These are phyloP conservation scores for Ceratosolen solmsi DNA, from an alignment of 1,140 invertebrate genomes.

Conservation along the genomic window DNA sequence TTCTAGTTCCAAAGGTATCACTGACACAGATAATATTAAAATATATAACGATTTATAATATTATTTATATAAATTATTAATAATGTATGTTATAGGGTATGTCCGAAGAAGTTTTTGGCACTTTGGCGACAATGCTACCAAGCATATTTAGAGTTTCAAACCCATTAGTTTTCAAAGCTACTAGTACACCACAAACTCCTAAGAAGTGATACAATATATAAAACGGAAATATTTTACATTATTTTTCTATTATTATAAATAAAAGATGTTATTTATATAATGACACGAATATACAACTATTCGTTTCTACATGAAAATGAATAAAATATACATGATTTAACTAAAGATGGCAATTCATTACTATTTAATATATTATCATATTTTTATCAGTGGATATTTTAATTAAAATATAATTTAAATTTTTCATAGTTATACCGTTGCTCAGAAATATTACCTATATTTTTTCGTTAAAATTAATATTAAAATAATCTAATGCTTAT, in stretches of 20 bases:
- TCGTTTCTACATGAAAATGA: not conserved
- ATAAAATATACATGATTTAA: not conserved
- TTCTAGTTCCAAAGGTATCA: constrained; percentile 85
- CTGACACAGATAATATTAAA: not conserved
- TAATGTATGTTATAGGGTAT: constrained; percentile 78
- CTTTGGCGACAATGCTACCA: constrained; percentile 89
- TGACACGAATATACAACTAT: constrained; percentile 32
- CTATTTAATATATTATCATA: not conserved
- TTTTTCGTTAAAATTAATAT: not conserved
- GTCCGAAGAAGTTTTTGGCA: constrained; percentile 88
- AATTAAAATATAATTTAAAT: not conserved
- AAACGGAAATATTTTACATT: constrained; percentile 21
- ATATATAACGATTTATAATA: not conserved
- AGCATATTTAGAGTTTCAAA: constrained; percentile 93
- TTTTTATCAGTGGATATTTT: not conserved
- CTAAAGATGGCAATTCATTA: not conserved
- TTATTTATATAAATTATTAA: not conserved
- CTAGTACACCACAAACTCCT: constrained; percentile 69
- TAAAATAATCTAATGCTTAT: not conserved
- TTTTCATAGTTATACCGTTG: not conserved
- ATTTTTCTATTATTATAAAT: constrained; percentile 8
- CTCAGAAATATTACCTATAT: not conserved
- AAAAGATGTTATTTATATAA: constrained; percentile 42
- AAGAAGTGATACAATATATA: constrained; percentile 64
- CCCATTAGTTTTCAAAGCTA: constrained; percentile 81